phyloP scores from a whole-genome alignment of 2,113 vertebrate genomes.

The Loxodonta africana region DNA sequence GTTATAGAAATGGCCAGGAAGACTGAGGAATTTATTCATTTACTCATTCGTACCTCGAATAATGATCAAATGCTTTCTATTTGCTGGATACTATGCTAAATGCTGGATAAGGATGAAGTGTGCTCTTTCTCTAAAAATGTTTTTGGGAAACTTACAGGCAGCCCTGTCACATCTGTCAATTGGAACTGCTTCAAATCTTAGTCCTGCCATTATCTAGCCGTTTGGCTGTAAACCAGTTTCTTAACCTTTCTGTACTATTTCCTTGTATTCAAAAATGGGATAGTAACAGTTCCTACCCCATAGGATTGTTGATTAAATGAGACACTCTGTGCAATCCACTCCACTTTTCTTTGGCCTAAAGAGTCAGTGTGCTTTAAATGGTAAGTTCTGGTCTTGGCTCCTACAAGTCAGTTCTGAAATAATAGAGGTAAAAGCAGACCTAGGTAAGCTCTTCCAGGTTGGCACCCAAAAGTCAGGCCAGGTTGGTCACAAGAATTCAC shows the following conservation, averaged over 20 bases:
- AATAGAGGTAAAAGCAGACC: background rate
- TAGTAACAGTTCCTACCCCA: background rate
- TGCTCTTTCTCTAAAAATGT: background rate
- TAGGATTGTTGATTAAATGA: background rate
- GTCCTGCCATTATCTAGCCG: background rate
- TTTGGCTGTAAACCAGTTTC: background rate
- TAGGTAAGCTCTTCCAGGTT: background rate
- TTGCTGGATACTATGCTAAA: background rate
- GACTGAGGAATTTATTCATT: background rate
- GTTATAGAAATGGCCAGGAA: background rate
- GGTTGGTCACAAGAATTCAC: background rate
- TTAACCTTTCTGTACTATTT: constrained; percentile 10
- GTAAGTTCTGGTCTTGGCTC: background rate
- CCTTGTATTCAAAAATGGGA: background rate
- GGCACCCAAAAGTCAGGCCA: background rate
- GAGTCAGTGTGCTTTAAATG: background rate
- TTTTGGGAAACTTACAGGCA: background rate
- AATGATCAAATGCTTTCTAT: background rate
- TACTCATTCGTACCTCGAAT: background rate
- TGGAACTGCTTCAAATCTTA: background rate
- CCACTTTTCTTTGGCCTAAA: background rate
- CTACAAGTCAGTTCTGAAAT: background rate
- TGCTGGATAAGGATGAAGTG: background rate
- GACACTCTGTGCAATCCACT: background rate
- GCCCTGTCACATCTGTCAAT: background rate